These are phyloP conservation scores for Pemphigus obesinymphae DNA, from an alignment of 1,140 invertebrate genomes.

Conservation along the genomic window DNA sequence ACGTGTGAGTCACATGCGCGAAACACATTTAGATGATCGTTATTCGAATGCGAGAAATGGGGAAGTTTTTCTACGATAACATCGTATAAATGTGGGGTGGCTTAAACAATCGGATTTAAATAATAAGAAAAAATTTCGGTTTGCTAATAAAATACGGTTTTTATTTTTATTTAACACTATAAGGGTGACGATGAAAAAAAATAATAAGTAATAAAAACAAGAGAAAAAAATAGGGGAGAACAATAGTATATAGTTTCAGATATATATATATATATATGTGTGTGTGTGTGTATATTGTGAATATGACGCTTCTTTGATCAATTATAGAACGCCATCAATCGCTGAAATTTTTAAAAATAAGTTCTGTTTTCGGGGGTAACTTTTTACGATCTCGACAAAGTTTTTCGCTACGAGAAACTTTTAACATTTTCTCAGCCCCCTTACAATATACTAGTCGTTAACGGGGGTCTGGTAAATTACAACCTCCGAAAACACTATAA, in stretches of 20 bases:
- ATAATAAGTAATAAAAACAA: background rate
- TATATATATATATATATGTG: too few species aligned
- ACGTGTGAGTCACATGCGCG: constrained; percentile 19
- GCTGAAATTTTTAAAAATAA: background rate
- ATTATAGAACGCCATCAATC: background rate
- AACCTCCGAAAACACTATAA: background rate
- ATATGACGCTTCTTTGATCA: background rate
- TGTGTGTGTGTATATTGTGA: too few species aligned
- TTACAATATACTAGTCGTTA: background rate
- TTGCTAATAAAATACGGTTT: constrained; percentile 16
- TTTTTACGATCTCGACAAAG: background rate
- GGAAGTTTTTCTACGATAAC: background rate
- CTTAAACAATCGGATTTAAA: constrained; percentile 23
- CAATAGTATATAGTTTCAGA: too few species aligned
- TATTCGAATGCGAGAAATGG: background rate
- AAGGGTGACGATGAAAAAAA: background rate
- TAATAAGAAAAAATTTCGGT: background rate
- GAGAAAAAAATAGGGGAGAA: background rate
- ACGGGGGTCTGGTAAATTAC: background rate
- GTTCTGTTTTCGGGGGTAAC: background rate
- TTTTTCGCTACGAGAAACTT: background rate
- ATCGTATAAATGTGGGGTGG: background rate
- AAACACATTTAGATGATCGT: constrained; percentile 31
- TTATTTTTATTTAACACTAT: background rate
- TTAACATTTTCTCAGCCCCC: background rate